phyloP scores from a whole-genome alignment of 2,797 vertebrate genomes.

The Limnodromus scolopaceus region DNA sequence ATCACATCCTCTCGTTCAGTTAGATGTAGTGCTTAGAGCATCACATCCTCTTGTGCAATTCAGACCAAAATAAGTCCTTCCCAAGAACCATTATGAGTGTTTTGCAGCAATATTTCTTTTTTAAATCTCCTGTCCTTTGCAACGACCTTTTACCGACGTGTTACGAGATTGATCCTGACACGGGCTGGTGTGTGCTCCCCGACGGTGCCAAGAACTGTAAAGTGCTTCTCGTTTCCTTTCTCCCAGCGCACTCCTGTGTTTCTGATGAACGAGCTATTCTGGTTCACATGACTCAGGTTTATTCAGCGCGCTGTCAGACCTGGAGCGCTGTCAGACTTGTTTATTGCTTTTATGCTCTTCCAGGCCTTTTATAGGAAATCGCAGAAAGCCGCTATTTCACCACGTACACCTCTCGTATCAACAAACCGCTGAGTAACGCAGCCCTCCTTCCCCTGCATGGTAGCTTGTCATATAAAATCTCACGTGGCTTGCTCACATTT shows the following conservation, averaged over 20 bases:
- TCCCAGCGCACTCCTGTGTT: background rate
- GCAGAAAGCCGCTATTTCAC: background rate
- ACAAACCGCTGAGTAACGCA: background rate
- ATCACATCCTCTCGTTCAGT: background rate
- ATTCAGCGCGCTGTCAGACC: background rate
- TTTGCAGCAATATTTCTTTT: background rate
- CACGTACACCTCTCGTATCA: background rate
- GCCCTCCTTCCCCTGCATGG: background rate
- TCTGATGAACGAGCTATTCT: background rate
- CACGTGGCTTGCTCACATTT: background rate
- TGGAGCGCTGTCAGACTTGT: background rate
- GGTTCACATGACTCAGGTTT: slow-evolving; percentile 15
- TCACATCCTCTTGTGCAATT: background rate
- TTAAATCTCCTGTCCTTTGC: background rate
- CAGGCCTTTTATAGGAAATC: background rate
- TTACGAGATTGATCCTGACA: background rate
- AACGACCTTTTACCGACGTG: background rate
- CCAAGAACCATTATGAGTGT: background rate
- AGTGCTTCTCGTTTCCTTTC: background rate
- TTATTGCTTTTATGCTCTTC: slow-evolving; percentile 21
- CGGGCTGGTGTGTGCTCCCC: background rate
- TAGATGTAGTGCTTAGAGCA: background rate
- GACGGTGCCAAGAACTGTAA: background rate
- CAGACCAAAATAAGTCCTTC: background rate
- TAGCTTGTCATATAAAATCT: background rate